Evolutionary conservation across 1,140 invertebrate species (phyloP).

Genomic region (Neoseiulus cucumeris): DNA sequence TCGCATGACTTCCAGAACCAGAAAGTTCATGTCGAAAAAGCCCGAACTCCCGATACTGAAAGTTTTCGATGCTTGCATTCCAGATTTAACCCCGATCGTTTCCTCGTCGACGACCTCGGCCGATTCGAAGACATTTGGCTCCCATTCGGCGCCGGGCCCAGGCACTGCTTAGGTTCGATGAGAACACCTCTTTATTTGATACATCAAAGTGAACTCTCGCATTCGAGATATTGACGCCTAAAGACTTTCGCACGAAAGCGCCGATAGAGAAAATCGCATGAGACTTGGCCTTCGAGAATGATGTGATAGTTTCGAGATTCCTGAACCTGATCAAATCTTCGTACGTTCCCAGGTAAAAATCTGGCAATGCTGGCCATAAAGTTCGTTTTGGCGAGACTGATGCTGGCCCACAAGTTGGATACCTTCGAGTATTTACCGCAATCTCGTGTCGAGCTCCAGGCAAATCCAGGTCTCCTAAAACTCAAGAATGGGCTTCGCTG

Average conservation of each 20-base stretch:
- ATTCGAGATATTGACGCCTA: no score
- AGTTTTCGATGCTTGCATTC: background rate
- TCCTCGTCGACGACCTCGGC: background rate
- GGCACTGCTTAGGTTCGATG: background rate
- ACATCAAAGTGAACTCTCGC: no score
- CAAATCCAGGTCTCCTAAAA: background rate
- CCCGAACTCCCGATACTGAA: background rate
- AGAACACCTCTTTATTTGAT: no score
- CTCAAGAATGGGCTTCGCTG: background rate
- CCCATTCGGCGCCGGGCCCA: background rate
- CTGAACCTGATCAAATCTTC: background rate
- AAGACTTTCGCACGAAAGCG: no score
- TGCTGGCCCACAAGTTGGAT: background rate
- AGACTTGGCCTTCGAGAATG: no score
- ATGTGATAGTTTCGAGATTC: no score
- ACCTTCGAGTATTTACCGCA: background rate
- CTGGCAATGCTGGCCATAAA: background rate
- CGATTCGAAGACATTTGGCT: background rate
- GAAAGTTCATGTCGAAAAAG: no score
- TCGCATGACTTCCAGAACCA: no score
- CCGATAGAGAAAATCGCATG: no score
- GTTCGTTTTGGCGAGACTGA: background rate
- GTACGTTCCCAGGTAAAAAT: background rate
- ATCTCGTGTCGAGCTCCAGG: background rate
- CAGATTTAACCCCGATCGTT: slow-evolving; percentile 2